A percentile compares a stretch with the other conserved stretches of the same genome.
phyloP scores from a whole-genome alignment of 1,140 invertebrate species.

The Hydropsyche tenuis region DNA sequence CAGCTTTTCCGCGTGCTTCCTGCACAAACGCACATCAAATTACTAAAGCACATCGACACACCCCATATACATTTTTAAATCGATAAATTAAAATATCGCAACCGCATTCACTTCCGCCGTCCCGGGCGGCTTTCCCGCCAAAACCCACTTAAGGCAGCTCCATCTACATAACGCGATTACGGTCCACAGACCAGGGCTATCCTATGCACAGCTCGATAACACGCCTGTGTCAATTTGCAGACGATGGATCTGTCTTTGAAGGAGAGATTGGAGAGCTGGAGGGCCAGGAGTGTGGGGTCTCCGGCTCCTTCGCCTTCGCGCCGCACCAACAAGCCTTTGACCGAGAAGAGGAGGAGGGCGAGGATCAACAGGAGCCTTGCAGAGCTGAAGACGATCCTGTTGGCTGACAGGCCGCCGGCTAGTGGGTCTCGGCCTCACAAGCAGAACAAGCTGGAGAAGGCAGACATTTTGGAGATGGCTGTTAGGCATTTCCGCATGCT shows the following conservation, averaged over 20 bases:
- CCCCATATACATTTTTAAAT: no score
- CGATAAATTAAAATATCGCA: no score
- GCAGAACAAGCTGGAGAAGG: conserved; percentile 86
- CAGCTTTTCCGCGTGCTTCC: no score
- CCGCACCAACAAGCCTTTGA: conserved; percentile 85
- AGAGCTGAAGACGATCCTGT: conserved; percentile 83
- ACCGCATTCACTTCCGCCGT: no score
- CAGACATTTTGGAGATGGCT: conserved; percentile 90
- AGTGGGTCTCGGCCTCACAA: conserved; percentile 66
- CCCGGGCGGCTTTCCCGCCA: no score
- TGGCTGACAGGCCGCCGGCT: conserved; percentile 69
- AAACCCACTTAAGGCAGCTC: background rate
- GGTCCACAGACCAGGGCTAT: no score
- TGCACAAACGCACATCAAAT: no score
- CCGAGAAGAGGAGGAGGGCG: conserved; percentile 88
- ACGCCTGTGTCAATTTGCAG: background rate
- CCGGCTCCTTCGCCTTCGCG: background rate
- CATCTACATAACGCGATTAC: no score
- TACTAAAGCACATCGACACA: no score
- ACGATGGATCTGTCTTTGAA: conserved; percentile 18
- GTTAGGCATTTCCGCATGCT: conserved; percentile 84
- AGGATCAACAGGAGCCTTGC: conserved; percentile 89
- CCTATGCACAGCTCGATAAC: background rate
- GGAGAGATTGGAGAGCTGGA: conserved; percentile 10
- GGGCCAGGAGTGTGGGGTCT: background rate